Evolutionary conservation across 2,888 invertebrate species (phyloP), one percentile per base, ranked within the genome.

Genomic region (Andrena dorsata): DNA sequence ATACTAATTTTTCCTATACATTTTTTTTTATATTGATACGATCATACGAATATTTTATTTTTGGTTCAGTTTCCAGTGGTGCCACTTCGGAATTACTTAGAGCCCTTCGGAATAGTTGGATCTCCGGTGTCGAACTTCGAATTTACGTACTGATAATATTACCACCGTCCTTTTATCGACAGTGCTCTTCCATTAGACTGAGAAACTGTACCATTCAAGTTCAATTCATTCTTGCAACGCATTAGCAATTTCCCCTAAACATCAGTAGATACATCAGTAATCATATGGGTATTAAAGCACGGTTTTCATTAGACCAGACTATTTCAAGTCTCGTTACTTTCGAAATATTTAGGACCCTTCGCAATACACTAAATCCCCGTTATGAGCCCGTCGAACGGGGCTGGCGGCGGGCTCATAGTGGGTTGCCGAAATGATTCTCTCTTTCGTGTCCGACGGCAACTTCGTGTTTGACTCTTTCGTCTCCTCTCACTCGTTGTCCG

Each of bases 81-180:
- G 93, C 93, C 23, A 89, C 88, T 80, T 91, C 91, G 53, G 92
- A 91, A 72, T 89, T 92, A 77, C 90, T 91, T 35, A 90, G 87
- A 58, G 90, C 83, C 80, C 91, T 90, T 80, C 92, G 23, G 92
- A 92, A 85, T 93, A 93, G 72, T 92, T 94, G 71, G 93, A 92
- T 64, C 93, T 88, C 4, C 93, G 92, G 80, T 93, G 92, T 77
- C 93, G 89, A 20, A 88, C 81, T 64, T 91, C 90, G 13, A 47
- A 89, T 74, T 30, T 90, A 89, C 49, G 76, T 70, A 47, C 80
- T 53, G 49, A 86, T 82, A 41, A 85, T 83, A 51, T 89, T 87
- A 63, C 80, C 78, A 63, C 74, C 82, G 13, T 91, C 91, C n/a
- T 91, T 92, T 64, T 87, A 88, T 58, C 90, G 84, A 66, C 90